A percentile compares a stretch with the other conserved stretches of the same genome.
Conservation (phyloP, 1,140 invertebrate species). For the Diprion similis region DNA sequence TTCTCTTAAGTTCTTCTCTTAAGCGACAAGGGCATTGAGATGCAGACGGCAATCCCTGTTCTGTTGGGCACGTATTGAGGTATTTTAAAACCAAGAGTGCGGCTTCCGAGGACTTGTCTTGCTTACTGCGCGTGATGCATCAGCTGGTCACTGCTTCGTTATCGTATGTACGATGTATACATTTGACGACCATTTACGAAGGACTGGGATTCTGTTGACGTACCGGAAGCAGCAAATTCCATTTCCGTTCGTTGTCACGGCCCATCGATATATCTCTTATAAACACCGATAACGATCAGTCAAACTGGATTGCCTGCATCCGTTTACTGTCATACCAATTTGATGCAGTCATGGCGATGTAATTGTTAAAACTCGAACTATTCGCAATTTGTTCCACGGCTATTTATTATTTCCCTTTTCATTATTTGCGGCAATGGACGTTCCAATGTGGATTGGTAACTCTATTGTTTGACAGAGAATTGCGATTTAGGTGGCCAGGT, state of each 20-base stretch:
- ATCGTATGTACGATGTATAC: not conserved
- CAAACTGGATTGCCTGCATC: not conserved
- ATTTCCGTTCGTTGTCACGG: not conserved
- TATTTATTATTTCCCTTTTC: too few relatives aligned
- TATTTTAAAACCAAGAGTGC: conserved; percentile 3
- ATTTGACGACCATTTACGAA: not conserved
- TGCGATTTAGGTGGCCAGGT: too few relatives aligned
- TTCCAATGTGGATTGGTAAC: too few relatives aligned
- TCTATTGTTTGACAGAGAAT: too few relatives aligned
- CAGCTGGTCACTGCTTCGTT: not conserved
- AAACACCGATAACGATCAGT: too few relatives aligned
- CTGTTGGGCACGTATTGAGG: not conserved
- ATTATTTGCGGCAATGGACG: too few relatives aligned
- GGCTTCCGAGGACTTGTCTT: not conserved
- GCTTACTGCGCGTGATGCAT: not conserved
- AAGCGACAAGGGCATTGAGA: not conserved
- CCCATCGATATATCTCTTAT: too few relatives aligned
- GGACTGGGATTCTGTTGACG: not conserved
- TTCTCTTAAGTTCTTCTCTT: not conserved
- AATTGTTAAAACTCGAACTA: too few relatives aligned
- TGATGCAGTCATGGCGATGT: too few relatives aligned
- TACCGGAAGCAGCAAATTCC: not conserved
- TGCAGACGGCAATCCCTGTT: not conserved
- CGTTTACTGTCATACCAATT: too few relatives aligned
- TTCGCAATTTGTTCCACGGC: too few relatives aligned